Conservation (phyloP, 2,113 vertebrate species). For the Coptodon bakossiorum region DNA sequence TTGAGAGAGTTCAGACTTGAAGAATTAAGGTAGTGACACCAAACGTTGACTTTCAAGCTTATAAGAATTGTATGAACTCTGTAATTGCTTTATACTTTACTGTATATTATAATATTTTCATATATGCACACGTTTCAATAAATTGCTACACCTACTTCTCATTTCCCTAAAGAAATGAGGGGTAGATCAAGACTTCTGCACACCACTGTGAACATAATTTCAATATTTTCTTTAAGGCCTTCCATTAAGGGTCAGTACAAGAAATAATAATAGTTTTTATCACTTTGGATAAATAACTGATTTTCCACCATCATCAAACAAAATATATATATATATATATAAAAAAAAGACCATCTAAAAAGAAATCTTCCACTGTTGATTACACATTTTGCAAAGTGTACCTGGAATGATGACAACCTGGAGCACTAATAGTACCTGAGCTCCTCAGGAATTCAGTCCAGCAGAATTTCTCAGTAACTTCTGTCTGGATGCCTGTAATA, state of each 20-base stretch:
- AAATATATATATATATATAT: not conserved
- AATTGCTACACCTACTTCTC: not conserved
- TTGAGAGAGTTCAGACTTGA: not conserved
- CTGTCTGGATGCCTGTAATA: constrained; percentile 78
- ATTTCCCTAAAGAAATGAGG: not conserved
- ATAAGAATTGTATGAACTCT: not conserved
- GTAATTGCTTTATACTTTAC: not conserved
- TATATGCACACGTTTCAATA: not conserved
- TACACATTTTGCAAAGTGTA: not conserved
- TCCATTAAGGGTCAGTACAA: not conserved
- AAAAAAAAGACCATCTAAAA: not conserved
- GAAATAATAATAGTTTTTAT: not conserved
- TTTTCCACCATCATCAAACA: not conserved
- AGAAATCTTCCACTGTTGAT: not conserved
- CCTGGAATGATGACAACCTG: not conserved
- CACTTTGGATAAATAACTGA: not conserved
- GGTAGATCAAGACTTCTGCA: not conserved
- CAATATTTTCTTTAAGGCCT: not conserved
- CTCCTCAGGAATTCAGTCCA: constrained; percentile 79
- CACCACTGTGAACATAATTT: not conserved
- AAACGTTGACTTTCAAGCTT: not conserved
- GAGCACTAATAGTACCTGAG: constrained; percentile 72
- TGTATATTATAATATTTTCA: not conserved
- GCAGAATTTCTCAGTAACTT: constrained; percentile 69
- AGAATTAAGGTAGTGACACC: not conserved